Evolutionary conservation across 2,113 vertebrate species (phyloP).

Genomic region (Amblyornis subalaris): DNA sequence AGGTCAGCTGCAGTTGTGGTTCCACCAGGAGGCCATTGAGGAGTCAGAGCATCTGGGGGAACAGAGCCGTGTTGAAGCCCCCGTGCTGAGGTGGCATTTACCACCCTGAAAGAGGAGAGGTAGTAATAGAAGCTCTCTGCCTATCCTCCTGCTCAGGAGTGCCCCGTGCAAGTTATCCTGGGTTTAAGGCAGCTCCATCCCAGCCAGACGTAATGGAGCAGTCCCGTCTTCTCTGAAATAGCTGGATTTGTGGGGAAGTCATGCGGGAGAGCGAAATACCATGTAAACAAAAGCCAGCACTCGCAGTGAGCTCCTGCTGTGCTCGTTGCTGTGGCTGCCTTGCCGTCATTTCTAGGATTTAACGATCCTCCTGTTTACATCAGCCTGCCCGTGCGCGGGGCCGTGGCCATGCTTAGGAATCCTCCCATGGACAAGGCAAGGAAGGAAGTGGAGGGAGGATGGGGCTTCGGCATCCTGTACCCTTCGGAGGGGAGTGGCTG

Average conservation of each 20-base stretch:
- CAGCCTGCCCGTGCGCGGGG: not conserved
- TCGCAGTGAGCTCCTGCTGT: not conserved
- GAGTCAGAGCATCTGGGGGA: not conserved
- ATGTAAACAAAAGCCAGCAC: not conserved
- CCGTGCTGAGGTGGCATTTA: not conserved
- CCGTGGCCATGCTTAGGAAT: constrained; percentile 43
- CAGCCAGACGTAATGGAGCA: not conserved
- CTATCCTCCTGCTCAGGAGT: not conserved
- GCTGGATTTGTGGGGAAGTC: not conserved
- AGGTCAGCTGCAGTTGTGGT: not conserved
- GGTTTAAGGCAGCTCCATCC: not conserved
- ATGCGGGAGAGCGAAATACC: not conserved
- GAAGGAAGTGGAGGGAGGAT: constrained; percentile 81
- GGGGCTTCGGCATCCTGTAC: constrained; percentile 75
- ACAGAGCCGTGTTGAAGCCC: fast-evolving
- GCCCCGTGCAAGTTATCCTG: not conserved
- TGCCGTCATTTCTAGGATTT: constrained; percentile 22
- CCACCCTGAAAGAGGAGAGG: not conserved
- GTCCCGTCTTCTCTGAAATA: not conserved
- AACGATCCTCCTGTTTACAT: constrained; percentile 10
- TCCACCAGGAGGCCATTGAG: not conserved
- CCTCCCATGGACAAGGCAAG: constrained; percentile 72
- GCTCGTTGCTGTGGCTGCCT: not conserved
- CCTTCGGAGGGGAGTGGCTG: constrained; percentile 64
- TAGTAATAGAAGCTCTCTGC: not conserved